These are phyloP conservation scores for Dinocampus coccinellae DNA, from an alignment of 2,888 invertebrate genomes.

Conservation along the genomic window DNA sequence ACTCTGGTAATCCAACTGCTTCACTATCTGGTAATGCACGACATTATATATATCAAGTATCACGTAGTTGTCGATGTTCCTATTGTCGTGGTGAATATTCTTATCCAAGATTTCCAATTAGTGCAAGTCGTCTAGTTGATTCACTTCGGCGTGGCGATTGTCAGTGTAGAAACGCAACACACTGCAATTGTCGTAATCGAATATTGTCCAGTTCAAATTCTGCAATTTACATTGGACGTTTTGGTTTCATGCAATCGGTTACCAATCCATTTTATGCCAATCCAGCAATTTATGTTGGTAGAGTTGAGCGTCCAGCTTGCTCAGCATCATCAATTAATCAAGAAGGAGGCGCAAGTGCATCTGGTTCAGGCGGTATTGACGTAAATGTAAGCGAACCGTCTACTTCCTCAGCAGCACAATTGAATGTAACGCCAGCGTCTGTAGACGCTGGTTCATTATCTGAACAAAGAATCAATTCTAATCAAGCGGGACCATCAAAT, in stretches of 20 bases:
- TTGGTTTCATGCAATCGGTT: slow-evolving; percentile 52
- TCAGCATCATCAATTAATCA: slow-evolving; percentile 48
- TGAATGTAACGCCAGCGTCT: slow-evolving; percentile 54
- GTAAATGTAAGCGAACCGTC: slow-evolving; percentile 25
- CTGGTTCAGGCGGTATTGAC: slow-evolving; percentile 18
- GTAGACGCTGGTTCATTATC: slow-evolving; percentile 68
- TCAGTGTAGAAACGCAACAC: slow-evolving; percentile 55
- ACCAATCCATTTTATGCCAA: slow-evolving; percentile 62
- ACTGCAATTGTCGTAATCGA: slow-evolving; percentile 56
- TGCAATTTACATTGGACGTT: slow-evolving; percentile 59
- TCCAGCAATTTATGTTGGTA: slow-evolving; percentile 59
- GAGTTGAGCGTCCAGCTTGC: slow-evolving; percentile 54
- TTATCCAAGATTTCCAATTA: slow-evolving; percentile 55
- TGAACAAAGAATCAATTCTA: slow-evolving; percentile 41
- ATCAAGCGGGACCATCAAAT: slow-evolving; percentile 30
- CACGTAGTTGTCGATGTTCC: slow-evolving; percentile 59
- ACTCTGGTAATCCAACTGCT: slow-evolving; percentile 40
- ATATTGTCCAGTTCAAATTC: slow-evolving; percentile 57
- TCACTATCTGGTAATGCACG: slow-evolving; percentile 51
- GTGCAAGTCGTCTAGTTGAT: slow-evolving; percentile 53
- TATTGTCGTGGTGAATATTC: slow-evolving; percentile 61
- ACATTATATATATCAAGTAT: slow-evolving; percentile 63
- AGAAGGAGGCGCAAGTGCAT: slow-evolving; percentile 31
- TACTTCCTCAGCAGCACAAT: slow-evolving; percentile 48
- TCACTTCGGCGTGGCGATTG: slow-evolving; percentile 53